Base-by-base conservation (phyloP, 2,888 invertebrate genomes). In the Ctenicera cuprea region DNA sequence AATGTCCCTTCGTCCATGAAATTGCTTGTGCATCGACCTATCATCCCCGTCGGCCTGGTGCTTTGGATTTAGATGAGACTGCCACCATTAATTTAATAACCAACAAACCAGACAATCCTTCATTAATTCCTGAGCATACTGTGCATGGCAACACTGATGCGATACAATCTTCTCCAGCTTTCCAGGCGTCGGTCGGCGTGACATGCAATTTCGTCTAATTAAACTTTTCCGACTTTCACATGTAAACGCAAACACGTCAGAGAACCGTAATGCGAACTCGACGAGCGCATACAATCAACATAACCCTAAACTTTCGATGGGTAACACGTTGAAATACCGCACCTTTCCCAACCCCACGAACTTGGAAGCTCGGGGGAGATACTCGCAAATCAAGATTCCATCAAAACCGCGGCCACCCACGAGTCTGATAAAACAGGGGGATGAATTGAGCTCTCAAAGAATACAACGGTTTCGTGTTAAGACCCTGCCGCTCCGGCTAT, bases 311-410 rank as follows among this genome's bases (percentile, higher is more conserved):
- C 38, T 54, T 50, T 33, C 33, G 38, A 20, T 26, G 18, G 26
- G 43, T 62, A 41, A 26, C 62, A 14, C 12, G 14, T 45, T n/a
- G 33, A 66, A 66, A 38, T 33, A 30, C 14, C 48, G 16, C 50
- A 33, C 50, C 38, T 50, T 50, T 38, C 30, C n/a, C 16, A 11
- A 64, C 48, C 62, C 33, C 62, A 14, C 26, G 30, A 50, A 64
- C 64, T 37, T 38, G 33, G 12, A 26, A 33, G 18, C 50, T 37
- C 20, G 54, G 54, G 22, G 64, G 26, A 14, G 22, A 26, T 38
- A n/a, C 50, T 38, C 20, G 41, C 69, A 62, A 69, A 69, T 69
- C 69, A 62, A 62, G 69, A 69, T 69, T 63, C 45, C 37, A 64
- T 71, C 71, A 43, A 18, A 57, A 64, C 54, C 37, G 37, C 63